Evolutionary conservation across 2,888 invertebrate species (phyloP).

Genomic region (Epistrophella euchroma): DNA sequence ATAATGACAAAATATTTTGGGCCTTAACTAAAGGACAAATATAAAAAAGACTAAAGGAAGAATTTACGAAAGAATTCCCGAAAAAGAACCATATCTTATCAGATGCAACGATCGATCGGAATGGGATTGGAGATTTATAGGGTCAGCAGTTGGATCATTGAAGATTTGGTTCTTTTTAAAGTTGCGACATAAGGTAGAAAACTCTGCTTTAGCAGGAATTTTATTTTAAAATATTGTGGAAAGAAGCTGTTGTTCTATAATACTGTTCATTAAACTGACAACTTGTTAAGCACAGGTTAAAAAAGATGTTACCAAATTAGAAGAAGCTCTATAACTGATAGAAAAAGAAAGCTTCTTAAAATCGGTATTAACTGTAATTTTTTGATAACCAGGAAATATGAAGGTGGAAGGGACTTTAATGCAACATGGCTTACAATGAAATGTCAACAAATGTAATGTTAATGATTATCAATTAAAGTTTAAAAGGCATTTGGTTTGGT

Average conservation of each 20-base stretch:
- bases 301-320: no score
- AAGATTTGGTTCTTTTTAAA: slow-evolving; percentile 12
- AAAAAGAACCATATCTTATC: slow-evolving; percentile 57
- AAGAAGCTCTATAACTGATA: no score
- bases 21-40: slow-evolving; percentile 29
- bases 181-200: slow-evolving; percentile 30
- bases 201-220: neutral
- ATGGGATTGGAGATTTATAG: slow-evolving; percentile 69
- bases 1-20: slow-evolving; percentile 56
- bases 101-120: slow-evolving; percentile 61
- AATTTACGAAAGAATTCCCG: slow-evolving; percentile 47
- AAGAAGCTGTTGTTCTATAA: neutral
- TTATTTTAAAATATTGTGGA: neutral
- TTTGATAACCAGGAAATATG: no score
- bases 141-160: slow-evolving; percentile 42
- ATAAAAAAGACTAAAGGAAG: slow-evolving; percentile 13
- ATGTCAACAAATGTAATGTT: no score
- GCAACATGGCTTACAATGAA: no score
- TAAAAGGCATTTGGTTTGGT: no score
- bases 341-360: no score
- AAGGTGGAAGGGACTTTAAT: no score
- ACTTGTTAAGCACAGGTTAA: neutral
- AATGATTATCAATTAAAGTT: no score
- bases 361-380: no score
- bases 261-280: neutral